A percentile compares a stretch with the other conserved stretches of the same genome.
Conservation (phyloP, 2,888 invertebrate genomes). For the Oeneis ivallda region DNA sequence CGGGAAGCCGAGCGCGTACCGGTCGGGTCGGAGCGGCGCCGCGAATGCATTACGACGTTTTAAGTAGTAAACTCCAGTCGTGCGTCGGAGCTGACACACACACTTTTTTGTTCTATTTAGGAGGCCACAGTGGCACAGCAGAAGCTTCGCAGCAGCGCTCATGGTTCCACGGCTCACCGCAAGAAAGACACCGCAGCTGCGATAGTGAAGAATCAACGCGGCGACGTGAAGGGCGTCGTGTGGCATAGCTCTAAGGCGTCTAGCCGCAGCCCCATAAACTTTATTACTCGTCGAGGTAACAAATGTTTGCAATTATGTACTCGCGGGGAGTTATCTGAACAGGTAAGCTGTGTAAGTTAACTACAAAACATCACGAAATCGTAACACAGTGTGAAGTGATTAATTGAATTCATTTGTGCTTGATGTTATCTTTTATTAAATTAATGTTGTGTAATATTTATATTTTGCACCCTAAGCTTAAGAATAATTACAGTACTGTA, state of each 20-base stretch:
- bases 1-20: no score
- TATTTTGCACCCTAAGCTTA: background rate
- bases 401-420: conserved; percentile 31
- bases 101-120: no score
- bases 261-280: conserved; percentile 42
- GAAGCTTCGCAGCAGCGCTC: no score
- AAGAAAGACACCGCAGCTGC: no score
- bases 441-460: conserved; percentile 12
- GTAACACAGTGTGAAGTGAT: conserved; percentile 22
- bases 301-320: conserved; percentile 43
- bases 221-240: no score
- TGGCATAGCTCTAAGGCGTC: conserved; percentile 7
- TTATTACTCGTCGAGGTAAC: conserved; percentile 40
- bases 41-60: no score
- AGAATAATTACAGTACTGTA: background rate
- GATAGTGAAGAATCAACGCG: no score
- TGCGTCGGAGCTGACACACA: no score
- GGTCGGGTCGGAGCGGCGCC: no score
- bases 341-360: conserved; percentile 37
- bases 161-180: no score
- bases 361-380: conserved; percentile 32
- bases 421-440: conserved; percentile 14
- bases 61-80: no score
- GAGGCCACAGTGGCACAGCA: no score
- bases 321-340: conserved; percentile 41